phyloP scores from a whole-genome alignment of 2,888 invertebrate species.

The Thalpophila matura region DNA sequence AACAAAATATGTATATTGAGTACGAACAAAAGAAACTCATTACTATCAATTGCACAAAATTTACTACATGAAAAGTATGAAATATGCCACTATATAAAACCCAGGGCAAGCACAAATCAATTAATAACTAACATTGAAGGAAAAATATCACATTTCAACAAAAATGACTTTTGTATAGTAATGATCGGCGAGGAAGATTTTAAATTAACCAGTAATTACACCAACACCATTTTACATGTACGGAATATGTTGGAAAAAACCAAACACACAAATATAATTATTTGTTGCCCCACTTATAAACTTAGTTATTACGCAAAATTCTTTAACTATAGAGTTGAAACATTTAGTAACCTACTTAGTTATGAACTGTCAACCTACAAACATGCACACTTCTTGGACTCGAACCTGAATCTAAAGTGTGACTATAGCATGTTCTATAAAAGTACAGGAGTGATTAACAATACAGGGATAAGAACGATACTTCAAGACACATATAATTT shows the following conservation, averaged over 20 bases:
- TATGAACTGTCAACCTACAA: not conserved
- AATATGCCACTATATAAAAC: not conserved
- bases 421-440: no score
- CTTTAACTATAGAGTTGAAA: slow-evolving; percentile 1
- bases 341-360: slow-evolving; percentile 1
- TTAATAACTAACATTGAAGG: not conserved
- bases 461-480: no score
- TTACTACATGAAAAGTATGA: not conserved
- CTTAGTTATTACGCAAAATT: not conserved
- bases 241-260: not conserved
- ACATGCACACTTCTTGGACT: slow-evolving; percentile 1
- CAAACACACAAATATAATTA: slow-evolving; percentile 10
- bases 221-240: not conserved
- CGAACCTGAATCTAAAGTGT: not conserved
- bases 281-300: slow-evolving; percentile 8
- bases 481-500: no score
- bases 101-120: not conserved
- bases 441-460: no score
- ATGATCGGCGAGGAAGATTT: not conserved
- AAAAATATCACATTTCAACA: not conserved
- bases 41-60: not conserved
- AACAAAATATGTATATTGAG: not conserved
- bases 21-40: not conserved
- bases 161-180: not conserved
- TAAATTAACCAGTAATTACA: not conserved